These are phyloP conservation scores for Thymelicus lineola DNA, from an alignment of 2,888 invertebrate species.

Conservation along the genomic window DNA sequence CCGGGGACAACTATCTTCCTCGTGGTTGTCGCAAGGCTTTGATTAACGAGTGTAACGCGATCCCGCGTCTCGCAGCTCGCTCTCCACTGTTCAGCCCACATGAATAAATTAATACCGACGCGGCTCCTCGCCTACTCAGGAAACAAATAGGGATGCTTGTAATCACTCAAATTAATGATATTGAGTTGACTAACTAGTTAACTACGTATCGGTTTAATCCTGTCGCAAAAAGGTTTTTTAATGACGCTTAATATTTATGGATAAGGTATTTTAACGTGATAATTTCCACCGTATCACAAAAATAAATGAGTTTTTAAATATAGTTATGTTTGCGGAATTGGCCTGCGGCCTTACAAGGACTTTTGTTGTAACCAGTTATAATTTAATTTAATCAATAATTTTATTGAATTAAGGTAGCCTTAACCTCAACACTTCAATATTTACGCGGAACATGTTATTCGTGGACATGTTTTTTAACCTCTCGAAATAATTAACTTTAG, in stretches of 20 bases:
- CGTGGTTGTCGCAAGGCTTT: slow-evolving; percentile 56
- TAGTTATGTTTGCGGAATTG: neutral
- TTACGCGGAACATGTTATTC: neutral
- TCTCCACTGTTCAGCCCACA: slow-evolving; percentile 58
- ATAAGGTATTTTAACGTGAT: neutral
- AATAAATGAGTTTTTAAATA: slow-evolving; percentile 3
- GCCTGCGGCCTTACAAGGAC: neutral
- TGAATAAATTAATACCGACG: slow-evolving; percentile 64
- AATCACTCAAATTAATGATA: slow-evolving; percentile 37
- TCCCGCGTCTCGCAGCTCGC: slow-evolving; percentile 56
- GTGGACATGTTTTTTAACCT: neutral
- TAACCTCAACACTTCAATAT: neutral
- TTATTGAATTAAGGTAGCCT: neutral
- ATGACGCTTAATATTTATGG: slow-evolving; percentile 10
- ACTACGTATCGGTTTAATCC: slow-evolving; percentile 26
- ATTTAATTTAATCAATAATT: slow-evolving; percentile 9
- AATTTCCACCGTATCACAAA: neutral
- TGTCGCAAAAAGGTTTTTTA: slow-evolving; percentile 33
- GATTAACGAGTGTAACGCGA: slow-evolving; percentile 76
- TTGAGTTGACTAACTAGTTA: slow-evolving; percentile 16
- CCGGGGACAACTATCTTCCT: slow-evolving; percentile 56
- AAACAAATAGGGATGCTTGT: slow-evolving; percentile 38
- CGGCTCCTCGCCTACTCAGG: slow-evolving; percentile 41
- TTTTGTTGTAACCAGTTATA: slow-evolving; percentile 3
- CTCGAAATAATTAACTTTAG: neutral